phyloP scores from a whole-genome alignment of 2,888 invertebrate genomes.

The Tipula lateralis region DNA sequence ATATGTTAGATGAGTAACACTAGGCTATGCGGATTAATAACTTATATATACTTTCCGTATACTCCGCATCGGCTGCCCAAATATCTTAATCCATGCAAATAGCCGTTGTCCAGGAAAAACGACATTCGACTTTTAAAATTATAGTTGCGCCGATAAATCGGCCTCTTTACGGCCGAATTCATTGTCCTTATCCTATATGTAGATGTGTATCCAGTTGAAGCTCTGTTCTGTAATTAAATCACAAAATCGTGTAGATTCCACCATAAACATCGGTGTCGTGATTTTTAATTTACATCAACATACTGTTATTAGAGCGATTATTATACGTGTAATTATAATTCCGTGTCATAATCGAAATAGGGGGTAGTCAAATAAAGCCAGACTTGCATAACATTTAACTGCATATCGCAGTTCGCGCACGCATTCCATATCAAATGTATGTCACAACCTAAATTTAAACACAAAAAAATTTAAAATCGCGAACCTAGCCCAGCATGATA shows the following conservation, averaged over 20 bases:
- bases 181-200: background rate
- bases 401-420: background rate
- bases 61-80: constrained; percentile 31
- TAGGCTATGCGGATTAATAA: background rate
- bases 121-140: constrained; percentile 27
- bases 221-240: background rate
- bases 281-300: background rate
- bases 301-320: background rate
- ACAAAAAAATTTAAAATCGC: background rate
- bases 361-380: background rate
- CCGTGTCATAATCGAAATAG: background rate
- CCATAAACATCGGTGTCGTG: background rate
- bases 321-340: background rate
- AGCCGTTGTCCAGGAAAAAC: constrained; percentile 33
- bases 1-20: background rate
- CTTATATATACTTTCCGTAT: constrained; percentile 33
- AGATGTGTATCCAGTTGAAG: no score
- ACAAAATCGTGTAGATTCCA: background rate
- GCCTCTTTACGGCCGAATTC: background rate
- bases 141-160: background rate
- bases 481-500: background rate
- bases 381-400: background rate
- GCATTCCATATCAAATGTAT: background rate
- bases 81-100: constrained; percentile 34
- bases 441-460: background rate